A percentile compares a stretch with the other conserved stretches of the same genome.
Evolutionary conservation across 1,140 invertebrate species (phyloP).

Genomic region (Pissodes strobi): DNA sequence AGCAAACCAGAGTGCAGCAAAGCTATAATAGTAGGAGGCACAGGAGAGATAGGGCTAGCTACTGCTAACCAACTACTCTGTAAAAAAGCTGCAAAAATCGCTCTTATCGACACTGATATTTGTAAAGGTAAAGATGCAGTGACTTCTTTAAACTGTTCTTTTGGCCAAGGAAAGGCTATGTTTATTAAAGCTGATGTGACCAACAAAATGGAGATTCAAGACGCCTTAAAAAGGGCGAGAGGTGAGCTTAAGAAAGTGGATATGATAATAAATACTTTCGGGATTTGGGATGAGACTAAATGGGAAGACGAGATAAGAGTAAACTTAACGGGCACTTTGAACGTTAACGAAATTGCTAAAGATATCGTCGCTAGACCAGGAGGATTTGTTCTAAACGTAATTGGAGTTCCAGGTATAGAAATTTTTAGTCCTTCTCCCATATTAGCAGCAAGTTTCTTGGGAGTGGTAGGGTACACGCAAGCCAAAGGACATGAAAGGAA

Average conservation of each 20-base stretch:
- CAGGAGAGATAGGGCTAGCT: constrained; percentile 46
- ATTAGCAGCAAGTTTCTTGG: constrained; percentile 37
- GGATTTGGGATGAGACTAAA: constrained; percentile 44
- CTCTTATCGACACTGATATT: constrained; percentile 43
- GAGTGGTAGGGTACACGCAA: constrained; percentile 44
- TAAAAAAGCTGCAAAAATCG: constrained; percentile 39
- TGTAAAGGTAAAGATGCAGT: constrained; percentile 45
- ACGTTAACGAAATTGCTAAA: constrained; percentile 26
- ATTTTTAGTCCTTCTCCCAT: constrained; percentile 43
- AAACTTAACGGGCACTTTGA: constrained; percentile 39
- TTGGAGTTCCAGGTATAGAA: constrained; percentile 42
- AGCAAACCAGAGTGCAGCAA: constrained; percentile 39
- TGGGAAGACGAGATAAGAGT: constrained; percentile 49
- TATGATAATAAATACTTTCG: constrained; percentile 47
- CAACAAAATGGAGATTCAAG: constrained; percentile 38
- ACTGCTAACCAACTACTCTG: constrained; percentile 45
- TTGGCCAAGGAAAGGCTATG: constrained; percentile 44
- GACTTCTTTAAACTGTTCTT: constrained; percentile 41
- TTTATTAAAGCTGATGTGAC: constrained; percentile 44
- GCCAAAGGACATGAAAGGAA: constrained; percentile 57
- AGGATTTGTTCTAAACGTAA: constrained; percentile 46
- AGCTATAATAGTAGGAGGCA: constrained; percentile 46
- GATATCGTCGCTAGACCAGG: constrained; percentile 24
- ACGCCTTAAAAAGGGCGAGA: constrained; percentile 40
- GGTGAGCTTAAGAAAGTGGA: constrained; percentile 44